Evolutionary conservation across 2,113 vertebrate species (phyloP).

Genomic region (Pelvicachromis taeniatus): DNA sequence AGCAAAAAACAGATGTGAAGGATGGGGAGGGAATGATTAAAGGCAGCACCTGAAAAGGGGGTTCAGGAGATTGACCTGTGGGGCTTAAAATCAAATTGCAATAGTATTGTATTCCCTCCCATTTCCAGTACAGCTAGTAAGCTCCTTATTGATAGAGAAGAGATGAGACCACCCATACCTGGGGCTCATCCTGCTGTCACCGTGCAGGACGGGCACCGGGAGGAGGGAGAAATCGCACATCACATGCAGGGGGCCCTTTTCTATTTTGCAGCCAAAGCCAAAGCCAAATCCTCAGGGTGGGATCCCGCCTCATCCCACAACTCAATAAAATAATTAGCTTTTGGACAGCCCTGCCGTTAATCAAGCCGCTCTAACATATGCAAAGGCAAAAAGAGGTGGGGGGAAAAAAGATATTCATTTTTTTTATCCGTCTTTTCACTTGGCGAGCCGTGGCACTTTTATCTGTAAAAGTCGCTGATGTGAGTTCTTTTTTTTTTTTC

Average conservation of each 20-base stretch:
- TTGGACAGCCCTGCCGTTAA: slow-evolving; percentile 70
- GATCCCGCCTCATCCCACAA: slow-evolving; percentile 69
- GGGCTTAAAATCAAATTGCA: slow-evolving; percentile 78
- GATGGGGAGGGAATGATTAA: slow-evolving; percentile 44
- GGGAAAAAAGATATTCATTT: slow-evolving; percentile 46
- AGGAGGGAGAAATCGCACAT: slow-evolving; percentile 63
- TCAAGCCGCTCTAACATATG: slow-evolving; percentile 75
- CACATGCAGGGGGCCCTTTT: slow-evolving; percentile 53
- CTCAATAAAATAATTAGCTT: slow-evolving; percentile 83
- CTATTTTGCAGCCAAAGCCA: slow-evolving; percentile 67
- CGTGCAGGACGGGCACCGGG: slow-evolving; percentile 42
- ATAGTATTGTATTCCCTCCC: slow-evolving; percentile 75
- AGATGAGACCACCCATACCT: slow-evolving; percentile 80
- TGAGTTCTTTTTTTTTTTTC: slow-evolving; percentile 53
- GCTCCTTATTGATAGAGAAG: slow-evolving; percentile 79
- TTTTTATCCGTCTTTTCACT: slow-evolving; percentile 64
- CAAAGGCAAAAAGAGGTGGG: slow-evolving; percentile 48
- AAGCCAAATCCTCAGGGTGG: slow-evolving; percentile 75
- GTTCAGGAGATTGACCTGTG: slow-evolving; percentile 76
- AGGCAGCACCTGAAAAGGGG: slow-evolving; percentile 45
- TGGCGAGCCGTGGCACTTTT: slow-evolving; percentile 62
- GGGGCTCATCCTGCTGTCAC: slow-evolving; percentile 71
- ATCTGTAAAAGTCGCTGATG: slow-evolving; percentile 76
- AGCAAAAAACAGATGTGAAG: slow-evolving; percentile 20
- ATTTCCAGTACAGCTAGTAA: slow-evolving; percentile 73